Evolutionary conservation across 2,113 vertebrate genomes (phyloP), one percentile per base, ranked within the genome.

Genomic region (Pseudorhombus dupliciocellatus): DNA sequence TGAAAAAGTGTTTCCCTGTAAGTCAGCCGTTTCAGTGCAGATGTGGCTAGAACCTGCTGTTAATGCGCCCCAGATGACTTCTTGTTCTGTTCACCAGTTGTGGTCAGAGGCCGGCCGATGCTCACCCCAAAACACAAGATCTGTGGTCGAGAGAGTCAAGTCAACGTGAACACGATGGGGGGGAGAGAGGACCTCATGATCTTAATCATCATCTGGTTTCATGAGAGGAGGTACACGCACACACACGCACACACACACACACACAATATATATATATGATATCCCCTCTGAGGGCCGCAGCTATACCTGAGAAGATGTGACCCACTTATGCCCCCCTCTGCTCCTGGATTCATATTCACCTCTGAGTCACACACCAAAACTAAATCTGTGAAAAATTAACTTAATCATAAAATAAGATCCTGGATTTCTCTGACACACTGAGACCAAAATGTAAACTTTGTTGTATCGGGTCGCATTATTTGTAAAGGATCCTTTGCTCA

Each of bases 121-220:
- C 70, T 66, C 40, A 51, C 50, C 51, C 68, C 75, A 75, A 72
- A 84, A 80, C 68, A 77, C 4, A 25, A n/a, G 51, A 80, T 72
- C 50, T 81, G 61, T 65, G 60, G 73, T 50, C 6, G 3, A 52
- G 74, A 62, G 77, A 76, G 70, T 62, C 54, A 30, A 81, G 73
- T 58, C 31, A 78, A 74, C 70, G 73, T 58, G 80, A 87, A 81
- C 81, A 50, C 40, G 81, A 89, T 69, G 77, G 86, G 68, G 84
- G 54, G 58, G 67, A 68, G 57, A 11, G 69, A 66, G 83, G 81
- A 88, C 87, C 86, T 88, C 70, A 51, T 85, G 87, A 88, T 88
- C 87, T 80, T 74, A 84, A 83, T 84, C 88, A 76, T 85, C 76
- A 56, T 87, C 79, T 85, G 61, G 85, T 79, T 85, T 81, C 87